Base-by-base conservation (phyloP, 2,888 invertebrate genomes). In the Poecilus cupreus region DNA sequence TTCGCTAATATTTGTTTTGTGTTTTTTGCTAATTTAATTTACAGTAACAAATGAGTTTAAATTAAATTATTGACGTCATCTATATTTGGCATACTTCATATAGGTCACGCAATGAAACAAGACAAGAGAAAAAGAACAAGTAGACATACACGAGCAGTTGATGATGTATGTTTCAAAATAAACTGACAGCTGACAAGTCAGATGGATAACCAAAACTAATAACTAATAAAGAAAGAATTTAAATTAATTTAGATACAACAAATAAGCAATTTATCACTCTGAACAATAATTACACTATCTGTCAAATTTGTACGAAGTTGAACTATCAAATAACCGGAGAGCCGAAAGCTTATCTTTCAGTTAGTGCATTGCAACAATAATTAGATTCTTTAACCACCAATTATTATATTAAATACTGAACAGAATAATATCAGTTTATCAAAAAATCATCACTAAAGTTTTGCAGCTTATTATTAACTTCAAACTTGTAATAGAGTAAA, bases 131-230 rank as follows among this genome's bases (percentile, higher is more conserved):
- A 68, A 39, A 68, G 64, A 68, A 51, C 37, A 39, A 68, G 37
- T 16, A 37, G 13, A 72, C 43, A 37, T 68, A 68, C 37, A 72
- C n/a, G 60, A 22, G 20, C 26, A 72, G 46, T 46, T 43, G 32
- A 72, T 72, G 72, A 72, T 72, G 72, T 72, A 72, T 43, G 46
- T 72, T 72, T 72, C 46, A 72, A 72, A 72, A 72, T 72, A 46
- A 72, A 72, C 46, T 72, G 72, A 72, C 72, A 72, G 72, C 46
- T 72, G 46, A 46, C 46, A 46, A 24, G 24, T 72, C 46, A 72
- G 24, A 72, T 46, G 72, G 46, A 72, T 72, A 46, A 72, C 46
- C 24, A 46, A 72, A 72, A 72, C 72, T 72, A 72, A 72, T 46
- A 72, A 72, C 72, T 72, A 72, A 72, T 72, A 72, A 72, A 37